phyloP scores from a whole-genome alignment of 1,140 invertebrate genomes.

The Pentalonia nigronervosa region DNA sequence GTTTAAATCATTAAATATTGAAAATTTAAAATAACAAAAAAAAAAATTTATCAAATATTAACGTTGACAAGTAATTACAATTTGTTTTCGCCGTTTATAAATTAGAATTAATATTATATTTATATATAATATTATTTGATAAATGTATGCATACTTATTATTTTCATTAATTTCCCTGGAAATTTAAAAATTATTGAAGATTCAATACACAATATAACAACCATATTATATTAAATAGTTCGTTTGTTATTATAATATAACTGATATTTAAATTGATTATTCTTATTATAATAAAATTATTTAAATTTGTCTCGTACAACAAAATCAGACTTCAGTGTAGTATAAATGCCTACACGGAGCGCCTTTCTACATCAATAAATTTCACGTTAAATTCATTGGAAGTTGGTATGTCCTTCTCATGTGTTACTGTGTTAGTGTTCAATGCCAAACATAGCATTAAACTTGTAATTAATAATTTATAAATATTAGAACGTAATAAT shows the following conservation, averaged over 20 bases:
- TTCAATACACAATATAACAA: no score
- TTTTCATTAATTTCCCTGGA: no score
- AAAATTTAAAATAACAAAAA: no score
- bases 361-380: neutral
- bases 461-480: neutral
- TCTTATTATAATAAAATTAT: neutral
- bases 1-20: no score
- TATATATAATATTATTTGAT: no score
- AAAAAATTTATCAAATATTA: no score
- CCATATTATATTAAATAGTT: neutral
- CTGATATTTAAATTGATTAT: no score
- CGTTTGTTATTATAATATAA: neutral
- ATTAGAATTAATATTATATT: no score
- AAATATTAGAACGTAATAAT: neutral
- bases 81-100: no score
- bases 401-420: neutral
- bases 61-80: no score
- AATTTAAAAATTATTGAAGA: no score
- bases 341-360: slow-evolving; percentile 45
- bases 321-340: neutral
- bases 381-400: neutral
- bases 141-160: no score
- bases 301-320: neutral
- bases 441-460: neutral
- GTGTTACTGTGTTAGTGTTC: neutral